phyloP scores from a whole-genome alignment of 2,888 invertebrate genomes.

The Cosmia trapezina region DNA sequence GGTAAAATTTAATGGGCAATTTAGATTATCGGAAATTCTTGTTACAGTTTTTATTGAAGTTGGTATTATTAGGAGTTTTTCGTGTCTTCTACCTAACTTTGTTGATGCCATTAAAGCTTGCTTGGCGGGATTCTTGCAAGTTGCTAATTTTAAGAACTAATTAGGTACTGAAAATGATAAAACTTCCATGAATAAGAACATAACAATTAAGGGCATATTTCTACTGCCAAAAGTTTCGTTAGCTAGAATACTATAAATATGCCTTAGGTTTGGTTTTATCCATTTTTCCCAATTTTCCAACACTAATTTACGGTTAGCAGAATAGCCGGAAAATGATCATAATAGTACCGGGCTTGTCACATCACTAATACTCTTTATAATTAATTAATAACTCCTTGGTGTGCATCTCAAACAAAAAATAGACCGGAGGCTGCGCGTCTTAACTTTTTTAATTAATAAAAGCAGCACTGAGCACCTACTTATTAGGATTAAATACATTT shows the following conservation, averaged over 20 bases:
- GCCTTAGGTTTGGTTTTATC: background rate
- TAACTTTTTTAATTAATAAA: conserved; percentile 11
- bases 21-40: conserved; percentile 40
- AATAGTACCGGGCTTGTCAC: background rate
- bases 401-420: conserved; percentile 18
- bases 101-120: background rate
- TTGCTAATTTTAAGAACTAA: background rate
- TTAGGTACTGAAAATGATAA: background rate
- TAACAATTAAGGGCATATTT: too few relatives aligned
- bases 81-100: background rate
- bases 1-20: conserved; percentile 46
- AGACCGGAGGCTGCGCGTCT: background rate
- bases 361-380: background rate
- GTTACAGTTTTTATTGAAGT: background rate
- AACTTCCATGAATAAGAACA: background rate
- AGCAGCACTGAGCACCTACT: conserved; percentile 10
- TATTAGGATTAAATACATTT: conserved; percentile 18
- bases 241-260: background rate
- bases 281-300: background rate
- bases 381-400: background rate
- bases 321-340: background rate
- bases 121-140: background rate
- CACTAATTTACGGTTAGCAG: background rate
- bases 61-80: background rate
- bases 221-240: background rate